Conservation (phyloP, 2,888 invertebrate species). For the Doris montereyensis region DNA sequence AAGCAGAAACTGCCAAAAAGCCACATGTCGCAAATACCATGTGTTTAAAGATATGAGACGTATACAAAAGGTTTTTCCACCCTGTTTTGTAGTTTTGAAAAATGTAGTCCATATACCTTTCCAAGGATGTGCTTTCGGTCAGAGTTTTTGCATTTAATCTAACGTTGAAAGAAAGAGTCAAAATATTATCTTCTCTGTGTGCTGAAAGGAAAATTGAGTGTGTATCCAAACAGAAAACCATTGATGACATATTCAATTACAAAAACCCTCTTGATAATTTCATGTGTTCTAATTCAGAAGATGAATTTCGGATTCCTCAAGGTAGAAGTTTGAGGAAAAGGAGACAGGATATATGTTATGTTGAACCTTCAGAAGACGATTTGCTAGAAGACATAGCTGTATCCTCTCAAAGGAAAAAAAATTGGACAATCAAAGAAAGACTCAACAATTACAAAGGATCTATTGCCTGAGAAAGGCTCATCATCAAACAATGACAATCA, state of each 20-base stretch:
- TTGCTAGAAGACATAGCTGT: conserved; percentile 32
- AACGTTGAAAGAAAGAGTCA: conserved; percentile 23
- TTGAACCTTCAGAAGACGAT: conserved; percentile 40
- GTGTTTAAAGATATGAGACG: conserved; percentile 28
- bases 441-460: background rate
- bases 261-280: conserved; percentile 33
- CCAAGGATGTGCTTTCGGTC: too few relatives aligned
- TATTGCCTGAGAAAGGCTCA: background rate
- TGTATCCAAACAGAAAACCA: too few relatives aligned
- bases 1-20: background rate
- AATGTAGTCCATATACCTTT: too few relatives aligned
- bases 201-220: conserved; percentile 16
- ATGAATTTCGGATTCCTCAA: conserved; percentile 4
- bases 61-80: conserved; percentile 32
- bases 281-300: conserved; percentile 12
- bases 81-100: conserved; percentile 36
- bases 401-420: background rate
- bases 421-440: background rate
- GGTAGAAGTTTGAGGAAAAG: conserved; percentile 30
- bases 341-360: conserved; percentile 36
- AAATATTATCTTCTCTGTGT: conserved; percentile 28
- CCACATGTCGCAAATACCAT: conserved; percentile 3
- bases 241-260: background rate
- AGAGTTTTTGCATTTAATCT: background rate
- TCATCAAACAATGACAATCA: background rate